These are phyloP conservation scores for Zaprionus africanus DNA, from an alignment of 1,140 invertebrate species.

Conservation along the genomic window DNA sequence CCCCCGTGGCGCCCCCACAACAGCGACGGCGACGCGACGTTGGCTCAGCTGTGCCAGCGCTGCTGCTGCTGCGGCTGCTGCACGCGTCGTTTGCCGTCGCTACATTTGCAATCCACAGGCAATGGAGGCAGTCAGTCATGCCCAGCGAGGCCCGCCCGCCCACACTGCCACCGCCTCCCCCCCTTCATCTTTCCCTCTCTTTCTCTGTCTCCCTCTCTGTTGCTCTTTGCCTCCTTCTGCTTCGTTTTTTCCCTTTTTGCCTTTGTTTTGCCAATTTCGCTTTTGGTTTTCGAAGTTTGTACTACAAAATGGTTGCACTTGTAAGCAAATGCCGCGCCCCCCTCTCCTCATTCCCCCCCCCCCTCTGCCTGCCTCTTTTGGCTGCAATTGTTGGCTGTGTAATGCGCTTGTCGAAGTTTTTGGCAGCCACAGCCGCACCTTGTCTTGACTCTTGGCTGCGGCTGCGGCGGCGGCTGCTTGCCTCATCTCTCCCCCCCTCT, in stretches of 20 bases:
- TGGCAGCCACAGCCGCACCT: constrained; percentile 57
- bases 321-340: constrained; percentile 68
- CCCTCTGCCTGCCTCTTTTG: constrained; percentile 14
- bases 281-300: constrained; percentile 84
- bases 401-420: constrained; percentile 82
- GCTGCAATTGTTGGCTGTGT: constrained; percentile 72
- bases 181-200: neutral
- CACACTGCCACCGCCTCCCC: neutral
- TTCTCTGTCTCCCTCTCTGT: neutral
- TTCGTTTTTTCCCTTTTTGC: constrained; percentile 53
- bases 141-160: neutral
- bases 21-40: neutral
- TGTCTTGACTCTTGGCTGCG: constrained; percentile 70
- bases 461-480: constrained; percentile 42
- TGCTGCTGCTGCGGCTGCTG: constrained; percentile 8
- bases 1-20: constrained; percentile 20
- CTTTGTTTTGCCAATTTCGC: constrained; percentile 79
- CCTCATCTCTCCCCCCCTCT: neutral
- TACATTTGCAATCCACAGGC: constrained; percentile 60
- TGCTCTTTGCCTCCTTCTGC: constrained; percentile 1
- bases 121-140: constrained; percentile 65
- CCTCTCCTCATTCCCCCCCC: neutral
- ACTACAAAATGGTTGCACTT: constrained; percentile 84
- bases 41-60: constrained; percentile 6
- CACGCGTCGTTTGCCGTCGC: constrained; percentile 40